Conservation (phyloP, 2,113 vertebrate species). For the Eptesicus fuscus region DNA sequence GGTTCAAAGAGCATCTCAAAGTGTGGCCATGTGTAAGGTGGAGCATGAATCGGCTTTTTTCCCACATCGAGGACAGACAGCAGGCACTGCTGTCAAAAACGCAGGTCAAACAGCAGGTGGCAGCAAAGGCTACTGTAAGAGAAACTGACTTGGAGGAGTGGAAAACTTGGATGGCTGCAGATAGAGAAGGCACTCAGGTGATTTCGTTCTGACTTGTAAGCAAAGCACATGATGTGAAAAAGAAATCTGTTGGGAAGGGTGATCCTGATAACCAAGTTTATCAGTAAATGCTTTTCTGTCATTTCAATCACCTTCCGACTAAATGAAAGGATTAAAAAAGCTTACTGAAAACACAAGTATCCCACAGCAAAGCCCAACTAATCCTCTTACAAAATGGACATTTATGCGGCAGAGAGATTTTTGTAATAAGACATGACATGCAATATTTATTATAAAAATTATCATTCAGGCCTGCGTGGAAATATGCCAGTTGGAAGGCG, state of each 20-base stretch:
- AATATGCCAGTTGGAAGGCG: slow-evolving; percentile 4
- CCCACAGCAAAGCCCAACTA: slow-evolving; percentile 23
- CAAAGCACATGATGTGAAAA: neutral
- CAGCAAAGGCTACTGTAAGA: slow-evolving; percentile 65
- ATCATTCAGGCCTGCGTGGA: neutral
- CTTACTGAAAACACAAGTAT: slow-evolving; percentile 40
- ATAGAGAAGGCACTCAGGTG: neutral
- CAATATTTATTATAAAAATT: slow-evolving; percentile 44
- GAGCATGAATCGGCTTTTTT: neutral
- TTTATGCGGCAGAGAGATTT: slow-evolving; percentile 29
- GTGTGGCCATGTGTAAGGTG: neutral
- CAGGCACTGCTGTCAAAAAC: neutral
- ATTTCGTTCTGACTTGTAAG: neutral
- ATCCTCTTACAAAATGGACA: slow-evolving; percentile 60
- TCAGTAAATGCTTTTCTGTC: neutral
- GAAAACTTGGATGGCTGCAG: neutral
- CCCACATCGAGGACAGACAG: accelerated
- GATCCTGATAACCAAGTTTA: neutral
- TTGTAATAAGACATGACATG: slow-evolving; percentile 17
- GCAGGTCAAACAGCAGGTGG: slow-evolving; percentile 61
- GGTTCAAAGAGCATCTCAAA: neutral
- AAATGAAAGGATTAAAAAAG: slow-evolving; percentile 44
- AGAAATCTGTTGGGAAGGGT: neutral
- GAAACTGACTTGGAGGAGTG: neutral
- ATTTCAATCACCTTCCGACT: slow-evolving; percentile 28